Percentiles rank a stretch among this genome's conserved stretches.
Conservation (phyloP, 1,140 invertebrate species). For the Calliopsis andreniformis region DNA sequence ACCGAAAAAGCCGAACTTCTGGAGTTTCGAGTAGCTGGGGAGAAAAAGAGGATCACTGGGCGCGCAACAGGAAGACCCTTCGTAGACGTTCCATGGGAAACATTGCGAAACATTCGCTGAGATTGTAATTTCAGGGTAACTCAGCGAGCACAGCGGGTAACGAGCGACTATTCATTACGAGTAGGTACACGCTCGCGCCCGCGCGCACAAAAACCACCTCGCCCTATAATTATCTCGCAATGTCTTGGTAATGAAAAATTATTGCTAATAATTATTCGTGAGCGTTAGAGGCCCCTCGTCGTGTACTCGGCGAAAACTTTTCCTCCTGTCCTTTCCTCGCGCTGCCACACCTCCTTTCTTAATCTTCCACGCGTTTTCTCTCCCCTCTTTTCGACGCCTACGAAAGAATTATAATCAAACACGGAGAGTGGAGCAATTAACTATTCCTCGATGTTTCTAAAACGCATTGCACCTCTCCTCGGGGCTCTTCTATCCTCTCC, state of each 20-base stretch:
- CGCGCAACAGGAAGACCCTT: slow-evolving; percentile 38
- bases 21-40: background rate
- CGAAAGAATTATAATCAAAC: slow-evolving; percentile 61
- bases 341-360: background rate
- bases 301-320: background rate
- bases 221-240: slow-evolving; percentile 55
- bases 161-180: slow-evolving; percentile 61
- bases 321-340: no score
- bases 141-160: slow-evolving; percentile 53
- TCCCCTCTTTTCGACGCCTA: slow-evolving; percentile 19
- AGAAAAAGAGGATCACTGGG: slow-evolving; percentile 35
- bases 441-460: slow-evolving; percentile 53
- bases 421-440: slow-evolving; percentile 56
- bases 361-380: slow-evolving; percentile 16
- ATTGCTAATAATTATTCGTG: slow-evolving; percentile 59
- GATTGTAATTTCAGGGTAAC: slow-evolving; percentile 61
- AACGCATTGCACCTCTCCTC: slow-evolving; percentile 21
- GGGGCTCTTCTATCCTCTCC: background rate
- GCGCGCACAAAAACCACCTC: slow-evolving; percentile 24
- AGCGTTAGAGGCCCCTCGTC: slow-evolving; percentile 29
- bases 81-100: slow-evolving; percentile 39
- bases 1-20: slow-evolving; percentile 1
- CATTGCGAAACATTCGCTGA: slow-evolving; percentile 46
- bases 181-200: slow-evolving; percentile 23
- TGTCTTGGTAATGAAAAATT: slow-evolving; percentile 61